Evolutionary conservation across 2,888 invertebrate genomes (phyloP).

Genomic region (Coelopa pilipes): DNA sequence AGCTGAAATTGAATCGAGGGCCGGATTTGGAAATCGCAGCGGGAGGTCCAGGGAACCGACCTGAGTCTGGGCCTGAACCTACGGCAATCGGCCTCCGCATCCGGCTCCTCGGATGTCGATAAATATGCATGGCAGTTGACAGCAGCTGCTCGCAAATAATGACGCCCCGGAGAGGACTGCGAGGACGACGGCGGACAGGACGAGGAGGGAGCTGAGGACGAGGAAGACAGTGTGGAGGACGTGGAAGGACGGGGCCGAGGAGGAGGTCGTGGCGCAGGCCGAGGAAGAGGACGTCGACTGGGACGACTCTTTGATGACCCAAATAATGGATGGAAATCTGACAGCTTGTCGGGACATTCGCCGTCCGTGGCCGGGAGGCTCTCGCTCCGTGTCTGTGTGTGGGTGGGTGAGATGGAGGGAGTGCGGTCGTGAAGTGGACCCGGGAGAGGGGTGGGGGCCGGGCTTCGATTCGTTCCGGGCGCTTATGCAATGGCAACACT

Average conservation of each 20-base stretch:
- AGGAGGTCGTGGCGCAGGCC: too few species aligned
- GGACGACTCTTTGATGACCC: constrained; percentile 37
- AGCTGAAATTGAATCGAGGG: too few species aligned
- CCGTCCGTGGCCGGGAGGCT: constrained; percentile 12
- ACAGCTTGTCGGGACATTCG: constrained; percentile 35
- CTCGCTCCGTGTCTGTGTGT: background rate
- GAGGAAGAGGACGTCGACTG: too few species aligned
- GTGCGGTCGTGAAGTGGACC: background rate
- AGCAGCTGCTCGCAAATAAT: constrained; percentile 32
- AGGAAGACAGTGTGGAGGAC: too few species aligned
- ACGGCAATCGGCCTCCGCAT: background rate
- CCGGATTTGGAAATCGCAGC: too few species aligned
- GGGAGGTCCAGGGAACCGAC: too few species aligned
- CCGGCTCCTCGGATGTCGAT: constrained; percentile 14
- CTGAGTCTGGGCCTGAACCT: background rate
- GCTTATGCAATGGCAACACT: background rate
- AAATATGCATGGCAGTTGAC: constrained; percentile 32
- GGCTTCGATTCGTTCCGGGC: background rate
- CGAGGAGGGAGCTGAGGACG: too few species aligned
- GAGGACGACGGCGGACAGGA: too few species aligned
- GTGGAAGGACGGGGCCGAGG: too few species aligned
- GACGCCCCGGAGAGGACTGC: background rate
- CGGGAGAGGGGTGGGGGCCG: background rate
- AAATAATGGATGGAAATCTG: constrained; percentile 37
- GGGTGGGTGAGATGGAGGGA: background rate